Base-by-base conservation (phyloP, 2,888 invertebrate species). In the Calameuta idolon region DNA sequence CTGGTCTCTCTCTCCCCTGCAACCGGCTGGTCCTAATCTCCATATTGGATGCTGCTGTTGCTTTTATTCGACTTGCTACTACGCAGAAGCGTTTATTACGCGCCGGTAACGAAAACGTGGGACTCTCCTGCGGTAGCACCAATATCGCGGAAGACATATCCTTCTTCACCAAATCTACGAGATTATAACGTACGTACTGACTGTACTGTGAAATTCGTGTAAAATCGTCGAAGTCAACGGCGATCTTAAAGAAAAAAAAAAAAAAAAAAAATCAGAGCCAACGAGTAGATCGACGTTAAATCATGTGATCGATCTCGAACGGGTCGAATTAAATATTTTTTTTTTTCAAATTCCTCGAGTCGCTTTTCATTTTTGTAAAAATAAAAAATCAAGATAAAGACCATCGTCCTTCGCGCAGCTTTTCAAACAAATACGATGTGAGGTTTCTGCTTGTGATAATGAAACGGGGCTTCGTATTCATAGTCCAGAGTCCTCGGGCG, bases 341-440 rank as follows among this genome's bases (percentile, higher is more conserved):
- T 5, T 40, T 5, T 1, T 35, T 12, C 3, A 55, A 55, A 23
- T 55, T 55, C 55, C 23, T 55, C 55, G 23, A 55, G 23, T 55
- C 23, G 2, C 9, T 55, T 23, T 55, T 9, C 2, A 55, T 55
- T 55, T 55, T 55, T 55, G 55, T 55, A 23, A 55, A 55, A 55
- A 1, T 9, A 0, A 5, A 15, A 55, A 55, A 9, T 55, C 55
- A 55, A 55, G 9, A 1, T 55, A 55, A 23, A 55, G 55, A 23
- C 55, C 55, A 9, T 55, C 55, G 15, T 55, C 23, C 55, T 9
- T 55, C 2, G 9, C 23, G 55, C 23, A 55, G 55, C 55, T 23
- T 34, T 80, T 88, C 85, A 91, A 78, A 91, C 91, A 78, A 91
- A 91, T 76, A 91, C 91, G 69, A 91, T 89, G 83, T 91, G 91